Base-by-base conservation (phyloP, 2,797 vertebrate genomes). In the Semaprochilodus insignis region DNA sequence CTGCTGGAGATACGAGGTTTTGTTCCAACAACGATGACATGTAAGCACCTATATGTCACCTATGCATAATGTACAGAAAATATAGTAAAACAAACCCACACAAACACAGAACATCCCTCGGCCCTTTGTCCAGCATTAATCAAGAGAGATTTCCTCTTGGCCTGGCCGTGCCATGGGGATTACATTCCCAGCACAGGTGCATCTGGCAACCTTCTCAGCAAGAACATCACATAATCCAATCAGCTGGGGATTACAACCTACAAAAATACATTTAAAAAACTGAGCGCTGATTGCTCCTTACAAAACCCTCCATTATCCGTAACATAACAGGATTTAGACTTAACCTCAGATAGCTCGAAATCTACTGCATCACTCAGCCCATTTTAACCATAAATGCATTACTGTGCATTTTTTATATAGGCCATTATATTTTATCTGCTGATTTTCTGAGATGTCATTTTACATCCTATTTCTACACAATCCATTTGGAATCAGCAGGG, bases 131-230 rank as follows among this genome's bases (percentile, higher is more conserved):
- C 72, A 80, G 89, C 87, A 88, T 72, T 88, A 87, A 91, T 91
- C 86, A 86, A 80, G 69, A 84, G 80, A 90, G 91, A 92, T 93
- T 92, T 92, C 88, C 60, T 89, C 91, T 92, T 91, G 88, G 92
- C 92, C 91, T 87, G 88, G 87, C 92, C 85, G 80, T 71, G 81
- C 87, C 82, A 76, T 77, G 44, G 81, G 90, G 91, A 92, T 94
- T 93, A 91, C 25, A 52, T 78, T 78, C 60, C 36, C 36, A 54
- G 19, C 44, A 84, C 89, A 93, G 90, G 91, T 92, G 88, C 92
- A 89, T 89, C 86, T 60, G 71, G 51, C 70, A 85, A 91, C 91
- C 89, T 83, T 91, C 92, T 91, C 85, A 60, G 4, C 73, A 67
- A 60, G 79, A 71, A 74, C 44, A 88, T 84, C 81, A 63, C 69